These are phyloP conservation scores for Porites divaricata DNA, from an alignment of 92 coral and sea anemone species.

Conservation along the genomic window DNA sequence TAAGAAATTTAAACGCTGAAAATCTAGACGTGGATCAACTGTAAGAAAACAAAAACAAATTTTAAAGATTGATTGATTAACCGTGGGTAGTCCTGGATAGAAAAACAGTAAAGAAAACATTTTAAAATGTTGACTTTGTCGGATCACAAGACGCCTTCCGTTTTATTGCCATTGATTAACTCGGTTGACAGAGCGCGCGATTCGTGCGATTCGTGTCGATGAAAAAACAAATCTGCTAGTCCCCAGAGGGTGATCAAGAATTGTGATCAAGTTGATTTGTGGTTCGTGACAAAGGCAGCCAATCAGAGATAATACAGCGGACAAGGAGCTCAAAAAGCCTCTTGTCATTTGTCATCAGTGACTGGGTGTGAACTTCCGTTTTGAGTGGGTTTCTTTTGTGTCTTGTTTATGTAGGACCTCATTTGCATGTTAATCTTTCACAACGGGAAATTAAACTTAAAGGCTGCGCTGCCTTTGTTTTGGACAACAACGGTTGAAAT, in stretches of 20 bases:
- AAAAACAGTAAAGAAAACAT: conserved; percentile 47
- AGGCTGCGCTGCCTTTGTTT: conserved; percentile 45
- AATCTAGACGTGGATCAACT: conserved; percentile 13
- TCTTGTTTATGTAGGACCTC: conserved; percentile 79
- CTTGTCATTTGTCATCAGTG: conserved; percentile 89
- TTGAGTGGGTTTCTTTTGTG: conserved; percentile 85
- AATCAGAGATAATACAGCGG: conserved; percentile 70
- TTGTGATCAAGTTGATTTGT: conserved; percentile 80
- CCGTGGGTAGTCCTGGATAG: conserved; percentile 30
- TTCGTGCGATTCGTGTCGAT: conserved; percentile 54
- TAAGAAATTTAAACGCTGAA: conserved; percentile 13
- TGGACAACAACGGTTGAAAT: conserved; percentile 25
- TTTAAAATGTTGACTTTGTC: conserved; percentile 31
- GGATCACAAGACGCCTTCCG: conserved; percentile 32
- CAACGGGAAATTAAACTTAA: conserved; percentile 84
- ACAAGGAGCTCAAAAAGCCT: conserved; percentile 61
- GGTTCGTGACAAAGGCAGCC: conserved; percentile 74
- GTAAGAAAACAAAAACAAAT: conserved; percentile 31
- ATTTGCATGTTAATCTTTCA: conserved; percentile 93
- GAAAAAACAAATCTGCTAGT: conserved; percentile 41
- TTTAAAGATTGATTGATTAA: conserved; percentile 33
- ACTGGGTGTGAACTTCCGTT: conserved; percentile 97
- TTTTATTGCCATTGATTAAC: conserved; percentile 31
- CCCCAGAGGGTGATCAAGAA: conserved; percentile 84
- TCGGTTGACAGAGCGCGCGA: conserved; percentile 39